These are phyloP conservation scores for Clupea harengus DNA, from an alignment of 2,113 vertebrate genomes.

Conservation along the genomic window DNA sequence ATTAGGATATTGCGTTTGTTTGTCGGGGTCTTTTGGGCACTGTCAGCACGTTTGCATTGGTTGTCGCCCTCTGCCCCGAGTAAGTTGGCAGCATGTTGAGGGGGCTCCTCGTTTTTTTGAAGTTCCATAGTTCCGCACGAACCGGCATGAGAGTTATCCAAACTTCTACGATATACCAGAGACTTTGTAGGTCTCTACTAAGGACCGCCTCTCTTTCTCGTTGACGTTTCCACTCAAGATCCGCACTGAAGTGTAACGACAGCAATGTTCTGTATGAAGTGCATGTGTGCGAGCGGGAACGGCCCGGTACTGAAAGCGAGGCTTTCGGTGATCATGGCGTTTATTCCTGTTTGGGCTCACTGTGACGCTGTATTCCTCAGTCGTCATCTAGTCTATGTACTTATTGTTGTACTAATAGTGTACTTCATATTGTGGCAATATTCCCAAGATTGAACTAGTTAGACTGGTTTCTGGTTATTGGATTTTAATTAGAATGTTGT, in stretches of 20 bases:
- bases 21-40: not conserved
- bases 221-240: not conserved
- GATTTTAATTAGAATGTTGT: not conserved
- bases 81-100: not conserved
- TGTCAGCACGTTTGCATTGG: not conserved
- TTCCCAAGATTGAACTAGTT: not conserved
- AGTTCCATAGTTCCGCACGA: conserved; percentile 4
- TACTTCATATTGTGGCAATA: not conserved
- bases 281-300: not conserved
- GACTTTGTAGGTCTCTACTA: conserved; percentile 3
- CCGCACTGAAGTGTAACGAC: not conserved
- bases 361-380: not conserved
- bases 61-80: not conserved
- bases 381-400: not conserved
- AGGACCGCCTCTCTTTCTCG: not conserved
- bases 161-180: not conserved
- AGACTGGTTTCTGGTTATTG: not conserved
- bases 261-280: not conserved
- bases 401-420: not conserved
- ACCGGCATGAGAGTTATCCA: conserved; percentile 6
- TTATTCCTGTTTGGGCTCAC: not conserved
- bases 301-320: not conserved
- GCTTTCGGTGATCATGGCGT: not conserved
- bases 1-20: conserved; percentile 12
- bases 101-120: not conserved